Conservation (phyloP, 2,797 vertebrate species). For the Acropternis orthonyx region DNA sequence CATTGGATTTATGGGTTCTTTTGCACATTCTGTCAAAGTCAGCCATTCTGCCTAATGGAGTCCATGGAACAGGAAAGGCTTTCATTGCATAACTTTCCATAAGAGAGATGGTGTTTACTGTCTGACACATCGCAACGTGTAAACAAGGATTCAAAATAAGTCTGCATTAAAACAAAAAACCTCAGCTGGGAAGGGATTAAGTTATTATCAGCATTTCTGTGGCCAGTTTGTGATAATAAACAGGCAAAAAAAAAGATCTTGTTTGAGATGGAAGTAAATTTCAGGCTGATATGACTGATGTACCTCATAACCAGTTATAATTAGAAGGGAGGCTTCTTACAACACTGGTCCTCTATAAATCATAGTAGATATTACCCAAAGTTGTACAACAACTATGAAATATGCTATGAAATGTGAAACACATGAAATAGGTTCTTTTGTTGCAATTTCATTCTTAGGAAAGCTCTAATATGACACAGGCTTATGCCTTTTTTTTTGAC, state of each 20-base stretch:
- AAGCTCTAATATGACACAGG: neutral
- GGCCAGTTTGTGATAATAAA: constrained; percentile 57
- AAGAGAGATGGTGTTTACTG: neutral
- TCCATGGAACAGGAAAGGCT: neutral
- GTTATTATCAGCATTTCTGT: constrained; percentile 60
- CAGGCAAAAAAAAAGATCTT: neutral
- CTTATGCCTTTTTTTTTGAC: neutral
- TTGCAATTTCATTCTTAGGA: neutral
- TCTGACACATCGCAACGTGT: neutral
- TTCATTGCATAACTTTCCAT: neutral
- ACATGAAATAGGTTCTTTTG: constrained; percentile 22
- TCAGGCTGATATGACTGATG: constrained; percentile 61
- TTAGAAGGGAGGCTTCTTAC: constrained; percentile 65
- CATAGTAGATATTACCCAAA: constrained; percentile 48
- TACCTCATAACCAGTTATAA: constrained; percentile 63
- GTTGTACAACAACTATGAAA: constrained; percentile 52
- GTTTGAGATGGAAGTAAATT: constrained; percentile 55
- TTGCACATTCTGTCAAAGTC: constrained; percentile 5
- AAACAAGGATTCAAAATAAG: constrained; percentile 17
- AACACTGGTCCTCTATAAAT: constrained; percentile 44
- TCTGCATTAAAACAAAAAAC: neutral
- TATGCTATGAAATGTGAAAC: constrained; percentile 41
- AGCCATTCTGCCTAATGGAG: constrained; percentile 14
- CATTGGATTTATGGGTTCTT: constrained; percentile 13
- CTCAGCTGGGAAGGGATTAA: neutral